Percentiles rank a stretch among this genome's conserved stretches.
Conservation (phyloP, 2,888 invertebrate species). For the Phorcus lineatus region DNA sequence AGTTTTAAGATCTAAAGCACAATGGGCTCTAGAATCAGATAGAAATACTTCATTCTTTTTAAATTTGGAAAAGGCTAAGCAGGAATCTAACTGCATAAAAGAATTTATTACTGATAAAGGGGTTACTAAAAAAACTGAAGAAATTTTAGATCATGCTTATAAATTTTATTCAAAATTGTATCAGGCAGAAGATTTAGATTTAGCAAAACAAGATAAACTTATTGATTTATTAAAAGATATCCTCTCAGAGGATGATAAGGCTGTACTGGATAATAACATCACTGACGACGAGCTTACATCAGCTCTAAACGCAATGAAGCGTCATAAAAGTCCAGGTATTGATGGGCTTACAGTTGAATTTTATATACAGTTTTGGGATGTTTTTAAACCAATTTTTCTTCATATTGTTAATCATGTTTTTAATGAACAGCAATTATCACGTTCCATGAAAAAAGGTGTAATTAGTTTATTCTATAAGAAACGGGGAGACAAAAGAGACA, state of each 20-base stretch:
- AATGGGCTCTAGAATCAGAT: neutral
- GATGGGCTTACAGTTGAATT: conserved; percentile 7
- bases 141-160: neutral
- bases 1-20: neutral
- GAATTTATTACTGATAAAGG: neutral
- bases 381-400: neutral
- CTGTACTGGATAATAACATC: neutral
- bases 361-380: neutral
- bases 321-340: conserved; percentile 11
- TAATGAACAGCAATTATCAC: neutral
- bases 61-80: neutral
- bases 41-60: neutral
- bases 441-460: neutral
- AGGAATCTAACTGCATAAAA: neutral
- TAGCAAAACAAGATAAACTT: neutral
- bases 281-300: neutral
- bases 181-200: neutral
- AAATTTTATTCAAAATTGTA: neutral
- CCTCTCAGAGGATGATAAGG: neutral
- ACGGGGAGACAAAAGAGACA: neutral
- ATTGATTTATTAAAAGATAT: neutral
- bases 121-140: neutral
- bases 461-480: neutral
- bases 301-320: neutral
- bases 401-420: neutral